Conservation (phyloP, 1,140 invertebrate species). For the Drosophila tsacasi region DNA sequence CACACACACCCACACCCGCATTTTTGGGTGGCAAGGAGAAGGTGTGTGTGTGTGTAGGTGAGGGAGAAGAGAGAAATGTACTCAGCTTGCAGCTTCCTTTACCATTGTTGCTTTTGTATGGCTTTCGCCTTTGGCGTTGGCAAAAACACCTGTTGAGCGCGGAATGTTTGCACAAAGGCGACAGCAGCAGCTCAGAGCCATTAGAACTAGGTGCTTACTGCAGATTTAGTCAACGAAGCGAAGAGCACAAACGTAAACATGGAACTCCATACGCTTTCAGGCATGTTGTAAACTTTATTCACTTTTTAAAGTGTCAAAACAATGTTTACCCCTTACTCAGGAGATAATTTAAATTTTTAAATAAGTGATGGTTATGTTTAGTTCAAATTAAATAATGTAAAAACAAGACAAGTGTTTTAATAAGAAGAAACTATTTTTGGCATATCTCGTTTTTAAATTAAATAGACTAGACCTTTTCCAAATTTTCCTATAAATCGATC, state of each 20-base stretch:
- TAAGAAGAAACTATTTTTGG: background rate
- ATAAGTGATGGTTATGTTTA: too few relatives aligned
- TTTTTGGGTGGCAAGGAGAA: background rate
- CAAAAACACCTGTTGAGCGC: constrained; percentile 36
- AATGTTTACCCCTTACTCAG: background rate
- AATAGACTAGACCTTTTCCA: background rate
- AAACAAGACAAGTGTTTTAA: background rate
- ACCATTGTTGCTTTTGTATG: constrained; percentile 26
- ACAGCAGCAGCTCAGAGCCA: constrained; percentile 7
- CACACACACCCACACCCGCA: background rate
- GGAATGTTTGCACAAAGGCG: constrained; percentile 20
- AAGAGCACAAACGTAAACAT: constrained; percentile 22
- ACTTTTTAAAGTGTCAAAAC: background rate
- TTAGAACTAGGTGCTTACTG: constrained; percentile 16
- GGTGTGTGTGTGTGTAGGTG: background rate
- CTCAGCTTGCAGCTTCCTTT: constrained; percentile 44
- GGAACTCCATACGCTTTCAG: background rate
- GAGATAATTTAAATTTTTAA: background rate
- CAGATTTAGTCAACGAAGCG: constrained; percentile 24
- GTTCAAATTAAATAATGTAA: background rate
- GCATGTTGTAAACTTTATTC: background rate
- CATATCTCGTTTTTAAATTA: background rate
- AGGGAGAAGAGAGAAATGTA: constrained; percentile 12
- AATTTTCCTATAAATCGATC: background rate
- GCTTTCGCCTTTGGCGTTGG: constrained; percentile 19